phyloP scores from a whole-genome alignment of 2,113 vertebrate species.

The Zosterops japonicus region DNA sequence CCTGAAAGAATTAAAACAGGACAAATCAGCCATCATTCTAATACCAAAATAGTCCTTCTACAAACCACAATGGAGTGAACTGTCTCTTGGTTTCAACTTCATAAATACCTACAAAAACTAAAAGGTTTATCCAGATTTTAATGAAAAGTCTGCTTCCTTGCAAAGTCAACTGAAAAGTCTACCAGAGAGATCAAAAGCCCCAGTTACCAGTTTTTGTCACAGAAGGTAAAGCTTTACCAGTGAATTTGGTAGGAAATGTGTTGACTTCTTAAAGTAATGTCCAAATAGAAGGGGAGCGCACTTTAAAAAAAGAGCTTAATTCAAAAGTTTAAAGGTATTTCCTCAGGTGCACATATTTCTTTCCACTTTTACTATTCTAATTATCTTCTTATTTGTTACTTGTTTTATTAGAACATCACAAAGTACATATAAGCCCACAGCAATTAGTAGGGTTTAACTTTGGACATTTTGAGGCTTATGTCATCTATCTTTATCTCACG shows the following conservation, averaged over 20 bases:
- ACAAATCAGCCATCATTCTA: background rate
- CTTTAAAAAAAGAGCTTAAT: background rate
- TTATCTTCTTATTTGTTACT: background rate
- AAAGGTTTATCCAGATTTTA: background rate
- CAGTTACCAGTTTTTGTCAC: background rate
- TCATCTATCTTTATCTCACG: background rate
- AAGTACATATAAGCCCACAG: background rate
- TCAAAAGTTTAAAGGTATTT: background rate
- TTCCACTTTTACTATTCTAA: background rate
- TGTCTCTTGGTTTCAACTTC: background rate
- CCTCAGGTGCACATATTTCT: background rate
- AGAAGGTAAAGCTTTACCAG: background rate
- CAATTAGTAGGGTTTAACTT: background rate
- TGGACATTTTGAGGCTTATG: background rate
- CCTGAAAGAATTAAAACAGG: constrained; percentile 70
- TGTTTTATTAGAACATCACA: background rate
- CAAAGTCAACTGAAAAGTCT: background rate
- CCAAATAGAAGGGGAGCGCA: background rate
- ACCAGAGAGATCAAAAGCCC: background rate
- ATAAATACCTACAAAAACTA: background rate
- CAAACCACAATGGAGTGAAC: background rate
- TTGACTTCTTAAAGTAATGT: background rate
- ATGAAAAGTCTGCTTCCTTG: background rate
- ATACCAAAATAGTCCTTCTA: background rate
- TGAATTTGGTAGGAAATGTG: background rate